Percentiles rank a stretch among this genome's conserved stretches.
Evolutionary conservation across 2,113 vertebrate species (phyloP).

Genomic region (Sialia sialis): DNA sequence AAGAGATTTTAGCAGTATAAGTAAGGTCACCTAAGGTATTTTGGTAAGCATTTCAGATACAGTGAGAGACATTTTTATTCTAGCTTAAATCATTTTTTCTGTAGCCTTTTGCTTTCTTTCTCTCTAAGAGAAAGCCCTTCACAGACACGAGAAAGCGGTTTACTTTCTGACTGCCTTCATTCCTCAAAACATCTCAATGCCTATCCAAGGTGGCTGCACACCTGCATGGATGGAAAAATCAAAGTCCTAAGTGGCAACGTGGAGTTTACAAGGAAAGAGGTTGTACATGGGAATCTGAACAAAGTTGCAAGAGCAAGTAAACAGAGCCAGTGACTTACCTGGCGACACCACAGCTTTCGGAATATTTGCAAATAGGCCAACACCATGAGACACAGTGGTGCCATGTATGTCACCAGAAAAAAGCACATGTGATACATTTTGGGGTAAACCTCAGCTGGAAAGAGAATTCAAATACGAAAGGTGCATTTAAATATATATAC

Average conservation of each 20-base stretch:
- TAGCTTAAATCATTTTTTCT: background rate
- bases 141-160: rapidly evolving
- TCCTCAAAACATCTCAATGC: background rate
- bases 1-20: background rate
- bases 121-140: background rate
- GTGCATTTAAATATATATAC: background rate
- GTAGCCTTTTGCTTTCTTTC: background rate
- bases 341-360: constrained; percentile 93
- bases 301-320: background rate
- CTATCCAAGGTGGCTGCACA: background rate
- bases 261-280: background rate
- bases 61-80: background rate
- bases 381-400: constrained; percentile 94
- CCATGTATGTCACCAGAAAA: constrained; percentile 94
- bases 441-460: constrained; percentile 89
- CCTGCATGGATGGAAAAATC: background rate
- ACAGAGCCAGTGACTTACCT: constrained; percentile 72
- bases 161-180: background rate
- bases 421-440: constrained; percentile 95
- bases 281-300: background rate
- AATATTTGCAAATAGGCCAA: constrained; percentile 97
- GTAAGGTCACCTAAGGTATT: background rate
- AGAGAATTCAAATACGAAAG: constrained; percentile 47
- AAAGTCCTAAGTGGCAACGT: background rate
- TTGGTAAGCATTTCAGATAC: background rate